Evolutionary conservation across 1,140 invertebrate species (phyloP).

Genomic region (Pogonomyrmex barbatus): DNA sequence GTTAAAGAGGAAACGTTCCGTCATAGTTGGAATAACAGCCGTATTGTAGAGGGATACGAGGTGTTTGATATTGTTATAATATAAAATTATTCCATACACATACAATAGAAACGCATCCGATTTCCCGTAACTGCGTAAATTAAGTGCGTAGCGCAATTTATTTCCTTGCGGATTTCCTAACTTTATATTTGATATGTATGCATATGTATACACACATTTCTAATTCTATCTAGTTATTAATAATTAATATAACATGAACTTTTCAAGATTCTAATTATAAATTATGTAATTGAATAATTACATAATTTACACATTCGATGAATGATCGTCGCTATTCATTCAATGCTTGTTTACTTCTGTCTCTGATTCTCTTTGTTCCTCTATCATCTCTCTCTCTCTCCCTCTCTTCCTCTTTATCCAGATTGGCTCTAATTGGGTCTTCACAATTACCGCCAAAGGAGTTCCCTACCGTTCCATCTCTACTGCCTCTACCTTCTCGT

Average conservation of each 20-base stretch:
- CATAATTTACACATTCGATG: conserved; percentile 61
- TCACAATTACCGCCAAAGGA: conserved; percentile 68
- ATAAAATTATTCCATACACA: conserved; percentile 65
- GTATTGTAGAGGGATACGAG: conserved; percentile 42
- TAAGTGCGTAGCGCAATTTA: conserved; percentile 41
- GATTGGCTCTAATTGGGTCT: conserved; percentile 76
- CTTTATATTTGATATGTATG: background rate
- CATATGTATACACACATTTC: no score
- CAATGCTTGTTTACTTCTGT: conserved; percentile 65
- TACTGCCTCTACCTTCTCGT: conserved; percentile 38
- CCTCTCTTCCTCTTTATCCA: conserved; percentile 32
- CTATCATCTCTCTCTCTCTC: conserved; percentile 33
- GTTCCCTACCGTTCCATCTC: conserved; percentile 12
- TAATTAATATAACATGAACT: background rate
- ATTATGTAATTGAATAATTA: conserved; percentile 29
- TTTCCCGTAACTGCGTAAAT: conserved; percentile 10
- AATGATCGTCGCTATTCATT: conserved; percentile 61
- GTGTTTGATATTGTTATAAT: conserved; percentile 60
- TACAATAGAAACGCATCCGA: background rate
- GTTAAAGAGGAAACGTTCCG: conserved; percentile 56
- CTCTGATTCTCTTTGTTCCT: conserved; percentile 60
- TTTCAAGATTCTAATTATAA: background rate
- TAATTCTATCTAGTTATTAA: background rate
- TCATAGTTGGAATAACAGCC: conserved; percentile 66
- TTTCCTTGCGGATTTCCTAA: conserved; percentile 5